A percentile compares a stretch with the other conserved stretches of the same genome.
Conservation (phyloP, 2,888 invertebrate species). For the Ennomos quercinarius region DNA sequence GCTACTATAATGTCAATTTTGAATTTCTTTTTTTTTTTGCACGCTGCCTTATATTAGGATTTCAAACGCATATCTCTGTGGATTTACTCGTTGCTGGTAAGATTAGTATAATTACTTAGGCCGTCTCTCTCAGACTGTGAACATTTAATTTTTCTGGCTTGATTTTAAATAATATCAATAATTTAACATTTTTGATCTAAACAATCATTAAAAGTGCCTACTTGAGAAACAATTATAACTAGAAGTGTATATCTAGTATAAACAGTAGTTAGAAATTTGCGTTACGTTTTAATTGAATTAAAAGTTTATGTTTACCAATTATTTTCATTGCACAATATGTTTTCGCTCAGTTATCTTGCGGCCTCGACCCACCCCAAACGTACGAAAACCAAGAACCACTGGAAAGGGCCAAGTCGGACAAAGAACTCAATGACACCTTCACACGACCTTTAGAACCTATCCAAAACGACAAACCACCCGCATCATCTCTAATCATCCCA, state of each 20-base stretch:
- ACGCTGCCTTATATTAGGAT: constrained; percentile 66
- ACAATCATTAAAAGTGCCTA: too few species aligned
- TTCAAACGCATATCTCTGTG: constrained; percentile 55
- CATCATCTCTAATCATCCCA: constrained; percentile 49
- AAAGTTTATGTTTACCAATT: too few species aligned
- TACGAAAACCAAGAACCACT: constrained; percentile 75
- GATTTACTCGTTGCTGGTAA: constrained; percentile 67
- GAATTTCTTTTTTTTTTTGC: constrained; percentile 32
- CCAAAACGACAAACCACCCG: constrained; percentile 60
- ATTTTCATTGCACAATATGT: constrained; percentile 1
- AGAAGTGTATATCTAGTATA: too few species aligned
- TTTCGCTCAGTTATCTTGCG: constrained; percentile 67
- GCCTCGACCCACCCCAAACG: constrained; percentile 70
- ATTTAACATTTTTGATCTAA: too few species aligned
- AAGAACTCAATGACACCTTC: constrained; percentile 71
- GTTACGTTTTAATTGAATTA: too few species aligned
- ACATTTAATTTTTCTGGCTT: too few species aligned
- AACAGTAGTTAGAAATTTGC: too few species aligned
- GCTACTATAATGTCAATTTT: constrained; percentile 7
- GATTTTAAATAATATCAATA: too few species aligned
- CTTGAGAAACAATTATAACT: too few species aligned
- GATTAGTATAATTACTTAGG: constrained; percentile 26
- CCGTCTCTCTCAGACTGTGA: too few species aligned
- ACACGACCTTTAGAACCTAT: constrained; percentile 56
- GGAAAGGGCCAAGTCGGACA: constrained; percentile 66